Percentiles rank a stretch among this genome's conserved stretches.
phyloP scores from a whole-genome alignment of 2,888 invertebrate species.

The Operophtera brumata region DNA sequence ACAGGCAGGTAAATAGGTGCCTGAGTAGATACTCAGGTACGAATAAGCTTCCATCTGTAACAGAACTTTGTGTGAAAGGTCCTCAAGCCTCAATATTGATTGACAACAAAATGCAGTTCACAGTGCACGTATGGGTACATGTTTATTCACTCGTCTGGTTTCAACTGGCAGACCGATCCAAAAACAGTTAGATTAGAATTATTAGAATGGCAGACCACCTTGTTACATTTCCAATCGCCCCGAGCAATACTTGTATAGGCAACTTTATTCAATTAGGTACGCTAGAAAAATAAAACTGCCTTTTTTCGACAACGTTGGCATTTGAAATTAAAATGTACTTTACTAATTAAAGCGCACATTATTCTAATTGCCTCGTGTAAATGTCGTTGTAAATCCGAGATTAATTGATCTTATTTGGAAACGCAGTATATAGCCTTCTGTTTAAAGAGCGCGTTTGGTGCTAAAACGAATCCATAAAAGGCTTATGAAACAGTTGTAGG shows the following conservation, averaged over 20 bases:
- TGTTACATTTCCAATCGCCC: slow-evolving; percentile 53
- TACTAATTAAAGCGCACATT: slow-evolving; percentile 4
- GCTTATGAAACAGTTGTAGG: background rate
- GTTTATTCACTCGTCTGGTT: slow-evolving; percentile 44
- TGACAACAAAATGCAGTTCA: slow-evolving; percentile 32
- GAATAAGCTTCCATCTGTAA: too few relatives aligned
- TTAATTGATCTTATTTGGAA: slow-evolving; percentile 14
- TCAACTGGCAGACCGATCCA: slow-evolving; percentile 36
- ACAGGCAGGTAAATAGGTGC: too few relatives aligned
- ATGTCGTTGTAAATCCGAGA: slow-evolving; percentile 7
- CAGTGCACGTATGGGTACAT: slow-evolving; percentile 5
- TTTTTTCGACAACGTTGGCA: slow-evolving; percentile 16
- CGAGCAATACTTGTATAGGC: slow-evolving; percentile 15
- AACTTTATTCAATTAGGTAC: slow-evolving; percentile 16
- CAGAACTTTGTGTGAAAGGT: too few relatives aligned
- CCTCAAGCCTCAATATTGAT: too few relatives aligned
- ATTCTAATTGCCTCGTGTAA: slow-evolving; percentile 18
- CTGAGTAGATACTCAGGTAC: too few relatives aligned
- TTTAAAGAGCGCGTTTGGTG: slow-evolving; percentile 1
- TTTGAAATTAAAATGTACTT: slow-evolving; percentile 6
- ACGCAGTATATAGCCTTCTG: slow-evolving; percentile 4
- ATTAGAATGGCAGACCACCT: slow-evolving; percentile 56
- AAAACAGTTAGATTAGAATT: slow-evolving; percentile 50
- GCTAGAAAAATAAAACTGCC: slow-evolving; percentile 4
- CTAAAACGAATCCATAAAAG: background rate